Evolutionary conservation across 2,888 invertebrate species (phyloP).

Genomic region (Drosophila mimetica): DNA sequence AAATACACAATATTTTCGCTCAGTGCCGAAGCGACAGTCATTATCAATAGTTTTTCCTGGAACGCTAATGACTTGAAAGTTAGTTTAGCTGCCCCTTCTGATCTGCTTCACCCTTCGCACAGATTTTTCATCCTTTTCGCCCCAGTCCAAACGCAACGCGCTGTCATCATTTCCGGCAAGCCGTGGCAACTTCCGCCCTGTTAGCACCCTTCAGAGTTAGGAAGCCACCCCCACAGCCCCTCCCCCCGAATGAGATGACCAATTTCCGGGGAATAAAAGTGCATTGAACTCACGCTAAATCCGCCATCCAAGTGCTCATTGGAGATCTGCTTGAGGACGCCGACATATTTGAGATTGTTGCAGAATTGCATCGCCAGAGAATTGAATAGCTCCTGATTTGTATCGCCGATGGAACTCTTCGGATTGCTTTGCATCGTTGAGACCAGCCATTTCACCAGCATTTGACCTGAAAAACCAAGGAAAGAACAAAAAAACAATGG

Average conservation of each 20-base stretch:
- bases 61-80: slow-evolving; percentile 50
- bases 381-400: slow-evolving; percentile 89
- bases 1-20: not conserved
- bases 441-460: slow-evolving; percentile 95
- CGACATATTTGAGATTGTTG: slow-evolving; percentile 93
- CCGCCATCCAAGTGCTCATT: slow-evolving; percentile 84
- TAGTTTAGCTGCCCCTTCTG: slow-evolving; percentile 14
- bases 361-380: slow-evolving; percentile 93
- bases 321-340: slow-evolving; percentile 92
- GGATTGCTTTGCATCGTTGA: slow-evolving; percentile 87
- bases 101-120: not conserved
- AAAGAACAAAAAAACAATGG: not conserved
- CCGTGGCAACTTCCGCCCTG: slow-evolving; percentile 68
- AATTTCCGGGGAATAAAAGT: slow-evolving; percentile 60
- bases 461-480: slow-evolving; percentile 88
- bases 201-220: slow-evolving; percentile 58
- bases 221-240: slow-evolving; percentile 27
- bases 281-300: slow-evolving; percentile 70
- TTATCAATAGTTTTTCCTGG: slow-evolving; percentile 45
- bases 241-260: slow-evolving; percentile 38
- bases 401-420: slow-evolving; percentile 72
- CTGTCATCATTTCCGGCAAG: slow-evolving; percentile 63
- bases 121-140: not conserved
- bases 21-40: slow-evolving; percentile 26
- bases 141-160: slow-evolving; percentile 18